Percentiles rank a stretch among this genome's conserved stretches.
These are phyloP conservation scores for Trididemnum nubilum DNA, from an alignment of 23 tunicate species.

Conservation along the genomic window DNA sequence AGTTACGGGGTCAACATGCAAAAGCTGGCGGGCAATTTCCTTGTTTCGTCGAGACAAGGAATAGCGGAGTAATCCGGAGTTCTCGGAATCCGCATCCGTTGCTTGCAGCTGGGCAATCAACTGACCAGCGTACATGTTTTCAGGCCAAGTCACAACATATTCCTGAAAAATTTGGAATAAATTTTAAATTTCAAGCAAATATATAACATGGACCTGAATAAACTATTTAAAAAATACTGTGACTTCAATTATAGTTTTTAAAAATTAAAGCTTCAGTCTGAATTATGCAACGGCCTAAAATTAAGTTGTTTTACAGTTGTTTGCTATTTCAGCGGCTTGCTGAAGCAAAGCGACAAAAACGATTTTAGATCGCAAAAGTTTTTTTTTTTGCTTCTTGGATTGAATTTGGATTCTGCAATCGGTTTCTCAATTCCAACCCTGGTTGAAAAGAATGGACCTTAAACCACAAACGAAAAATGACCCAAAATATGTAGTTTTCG, in stretches of 20 bases:
- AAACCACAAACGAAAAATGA: too few species aligned
- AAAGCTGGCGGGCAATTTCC: constrained; percentile 41
- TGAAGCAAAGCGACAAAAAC: too few species aligned
- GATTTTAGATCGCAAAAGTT: too few species aligned
- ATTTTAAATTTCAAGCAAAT: background rate
- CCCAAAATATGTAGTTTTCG: too few species aligned
- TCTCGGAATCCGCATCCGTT: constrained; percentile 49
- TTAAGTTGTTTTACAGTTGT: too few species aligned
- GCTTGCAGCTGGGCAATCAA: constrained; percentile 43
- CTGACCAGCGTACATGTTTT: constrained; percentile 40
- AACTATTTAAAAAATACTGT: background rate
- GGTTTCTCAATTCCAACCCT: too few species aligned
- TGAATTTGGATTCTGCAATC: too few species aligned
- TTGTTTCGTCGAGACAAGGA: constrained; percentile 37
- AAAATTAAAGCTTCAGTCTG: background rate
- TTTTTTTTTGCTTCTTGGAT: too few species aligned
- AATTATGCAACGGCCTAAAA: too few species aligned
- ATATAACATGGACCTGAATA: background rate
- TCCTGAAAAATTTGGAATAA: constrained; percentile 32
- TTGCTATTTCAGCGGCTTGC: too few species aligned
- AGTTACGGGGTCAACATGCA: constrained; percentile 38
- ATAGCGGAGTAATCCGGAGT: constrained; percentile 43
- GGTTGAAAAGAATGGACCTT: too few species aligned
- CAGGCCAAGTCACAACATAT: constrained; percentile 41
- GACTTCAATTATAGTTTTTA: constrained; percentile 8